Percentiles rank a stretch among this genome's conserved stretches.
These are phyloP conservation scores for Telenomus remus DNA, from an alignment of 1,140 invertebrate species.

Conservation along the genomic window DNA sequence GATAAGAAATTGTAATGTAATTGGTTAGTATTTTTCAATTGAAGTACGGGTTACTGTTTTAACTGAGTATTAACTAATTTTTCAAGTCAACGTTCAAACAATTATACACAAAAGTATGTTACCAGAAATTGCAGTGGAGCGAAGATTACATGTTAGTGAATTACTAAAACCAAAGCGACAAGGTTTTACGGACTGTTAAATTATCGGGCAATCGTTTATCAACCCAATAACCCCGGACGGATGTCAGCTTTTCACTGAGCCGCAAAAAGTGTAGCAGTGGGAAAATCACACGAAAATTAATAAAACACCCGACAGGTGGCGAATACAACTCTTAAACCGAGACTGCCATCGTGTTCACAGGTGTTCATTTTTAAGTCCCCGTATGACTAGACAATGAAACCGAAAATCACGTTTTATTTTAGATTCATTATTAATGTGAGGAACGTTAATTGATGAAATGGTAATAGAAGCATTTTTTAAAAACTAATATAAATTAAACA, in stretches of 20 bases:
- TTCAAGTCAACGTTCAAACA: slow-evolving; percentile 26
- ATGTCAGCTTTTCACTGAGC: too few relatives aligned
- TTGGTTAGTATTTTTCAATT: too few relatives aligned
- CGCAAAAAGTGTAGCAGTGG: not conserved
- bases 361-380: slow-evolving; percentile 28
- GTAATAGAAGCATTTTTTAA: too few relatives aligned
- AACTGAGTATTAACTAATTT: too few relatives aligned
- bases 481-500: too few relatives aligned
- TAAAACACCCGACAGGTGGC: not conserved
- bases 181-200: too few relatives aligned
- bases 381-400: too few relatives aligned
- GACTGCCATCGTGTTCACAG: slow-evolving; percentile 11
- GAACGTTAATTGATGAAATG: too few relatives aligned
- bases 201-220: too few relatives aligned
- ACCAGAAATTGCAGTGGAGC: slow-evolving; percentile 18
- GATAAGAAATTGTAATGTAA: too few relatives aligned
- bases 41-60: too few relatives aligned
- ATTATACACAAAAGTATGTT: slow-evolving; percentile 27
- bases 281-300: not conserved
- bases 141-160: not conserved
- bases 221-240: too few relatives aligned
- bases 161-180: not conserved
- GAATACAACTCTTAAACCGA: not conserved
- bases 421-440: not conserved
- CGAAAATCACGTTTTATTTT: not conserved